Evolutionary conservation across 2,888 invertebrate species (phyloP).

Genomic region (Andrena chrysosceles): DNA sequence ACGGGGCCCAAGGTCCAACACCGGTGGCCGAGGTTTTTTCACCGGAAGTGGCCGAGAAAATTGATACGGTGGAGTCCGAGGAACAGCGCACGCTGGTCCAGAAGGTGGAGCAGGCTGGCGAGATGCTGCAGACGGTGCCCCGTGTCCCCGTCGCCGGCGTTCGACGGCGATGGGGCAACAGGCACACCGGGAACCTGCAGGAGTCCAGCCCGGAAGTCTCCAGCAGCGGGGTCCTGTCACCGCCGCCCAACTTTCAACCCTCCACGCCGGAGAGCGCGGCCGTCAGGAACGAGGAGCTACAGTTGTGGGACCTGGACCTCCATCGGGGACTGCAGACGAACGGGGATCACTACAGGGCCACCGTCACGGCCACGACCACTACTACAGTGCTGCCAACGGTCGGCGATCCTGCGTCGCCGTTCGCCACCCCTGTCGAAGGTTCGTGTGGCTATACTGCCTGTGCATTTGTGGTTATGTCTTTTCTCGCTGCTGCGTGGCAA

Average conservation of each 20-base stretch:
- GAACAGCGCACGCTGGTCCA: constrained; percentile 49
- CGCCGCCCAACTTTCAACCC: constrained; percentile 90
- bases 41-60: constrained; percentile 27
- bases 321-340: constrained; percentile 82
- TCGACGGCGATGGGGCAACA: constrained; percentile 80
- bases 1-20: neutral
- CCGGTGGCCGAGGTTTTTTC: neutral
- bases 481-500: too few species aligned
- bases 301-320: constrained; percentile 92
- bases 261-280: constrained; percentile 90
- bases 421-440: constrained; percentile 79
- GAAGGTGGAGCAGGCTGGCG: constrained; percentile 62
- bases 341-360: constrained; percentile 49
- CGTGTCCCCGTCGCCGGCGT: constrained; percentile 81
- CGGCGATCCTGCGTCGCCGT: constrained; percentile 72
- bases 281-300: constrained; percentile 89
- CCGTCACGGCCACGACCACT: constrained; percentile 40
- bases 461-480: too few species aligned
- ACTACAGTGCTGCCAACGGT: constrained; percentile 64
- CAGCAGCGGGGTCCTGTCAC: constrained; percentile 86
- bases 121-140: constrained; percentile 81
- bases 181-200: constrained; percentile 74
- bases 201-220: constrained; percentile 83
- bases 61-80: constrained; percentile 54
- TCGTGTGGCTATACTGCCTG: constrained; percentile 34